These are phyloP conservation scores for Phalera bucephala DNA, from an alignment of 2,888 invertebrate species.

Conservation along the genomic window DNA sequence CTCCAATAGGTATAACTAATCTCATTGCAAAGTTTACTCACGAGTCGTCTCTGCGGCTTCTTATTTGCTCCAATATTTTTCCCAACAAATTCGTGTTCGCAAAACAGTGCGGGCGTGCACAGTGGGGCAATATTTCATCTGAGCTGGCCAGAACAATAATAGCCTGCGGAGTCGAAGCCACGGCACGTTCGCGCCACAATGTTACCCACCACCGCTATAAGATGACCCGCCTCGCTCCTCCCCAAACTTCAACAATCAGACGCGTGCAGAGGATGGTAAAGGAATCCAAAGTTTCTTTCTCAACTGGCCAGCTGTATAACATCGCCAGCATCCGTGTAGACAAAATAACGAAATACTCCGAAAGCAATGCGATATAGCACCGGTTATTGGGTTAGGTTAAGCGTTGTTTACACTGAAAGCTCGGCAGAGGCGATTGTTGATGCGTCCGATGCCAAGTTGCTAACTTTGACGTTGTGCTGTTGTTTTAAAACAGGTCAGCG, in stretches of 20 bases:
- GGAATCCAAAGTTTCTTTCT: conserved; percentile 41
- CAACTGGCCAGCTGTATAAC: conserved; percentile 55
- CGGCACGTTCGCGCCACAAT: conserved; percentile 81
- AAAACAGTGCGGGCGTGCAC: conserved; percentile 75
- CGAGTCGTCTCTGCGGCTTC: conserved; percentile 63
- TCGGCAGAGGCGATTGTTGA: conserved; percentile 73
- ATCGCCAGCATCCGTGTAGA: conserved; percentile 80
- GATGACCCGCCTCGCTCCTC: conserved; percentile 45
- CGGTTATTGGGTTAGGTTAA: conserved; percentile 81
- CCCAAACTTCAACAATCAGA: conserved; percentile 35
- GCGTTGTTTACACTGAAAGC: conserved; percentile 68
- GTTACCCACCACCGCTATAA: conserved; percentile 59
- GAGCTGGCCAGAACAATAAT: conserved; percentile 82
- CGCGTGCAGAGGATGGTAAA: conserved; percentile 28
- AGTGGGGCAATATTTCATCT: conserved; percentile 81
- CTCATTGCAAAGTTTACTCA: conserved; percentile 62
- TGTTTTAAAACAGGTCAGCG: conserved; percentile 48
- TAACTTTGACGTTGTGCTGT: conserved; percentile 55
- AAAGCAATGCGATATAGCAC: conserved; percentile 77
- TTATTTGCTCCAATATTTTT: conserved; percentile 74
- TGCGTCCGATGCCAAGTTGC: conserved; percentile 71
- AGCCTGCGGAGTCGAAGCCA: conserved; percentile 76
- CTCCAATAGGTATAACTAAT: no score
- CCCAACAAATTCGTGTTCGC: conserved; percentile 71
- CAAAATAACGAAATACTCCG: conserved; percentile 81